Conservation (phyloP, 2,888 invertebrate genomes). For the Drosophila yooni region DNA sequence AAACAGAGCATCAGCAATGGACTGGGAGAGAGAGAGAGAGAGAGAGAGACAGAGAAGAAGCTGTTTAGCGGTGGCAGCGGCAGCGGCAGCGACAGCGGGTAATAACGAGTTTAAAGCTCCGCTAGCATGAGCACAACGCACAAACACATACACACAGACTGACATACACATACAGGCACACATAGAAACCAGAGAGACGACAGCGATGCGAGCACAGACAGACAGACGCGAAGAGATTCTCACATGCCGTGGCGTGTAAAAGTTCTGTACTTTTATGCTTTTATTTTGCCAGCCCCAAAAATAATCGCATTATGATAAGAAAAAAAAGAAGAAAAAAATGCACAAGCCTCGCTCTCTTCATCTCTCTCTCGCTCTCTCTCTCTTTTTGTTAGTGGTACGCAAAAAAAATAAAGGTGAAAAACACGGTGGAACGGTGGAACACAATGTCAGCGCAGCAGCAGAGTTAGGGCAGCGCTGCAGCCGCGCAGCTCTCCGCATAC, state of each 20-base stretch:
- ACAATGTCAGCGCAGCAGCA: slow-evolving; percentile 27
- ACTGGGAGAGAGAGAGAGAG: slow-evolving; percentile 20
- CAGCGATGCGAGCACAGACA: slow-evolving; percentile 4
- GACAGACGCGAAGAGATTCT: slow-evolving; percentile 13
- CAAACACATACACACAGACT: slow-evolving; percentile 23
- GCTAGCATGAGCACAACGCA: slow-evolving; percentile 59
- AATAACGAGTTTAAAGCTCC: slow-evolving; percentile 77
- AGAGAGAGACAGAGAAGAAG: slow-evolving; percentile 43
- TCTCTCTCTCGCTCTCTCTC: slow-evolving; percentile 3
- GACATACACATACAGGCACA: slow-evolving; percentile 22
- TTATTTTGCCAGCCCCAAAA: slow-evolving; percentile 68
- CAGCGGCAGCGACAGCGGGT: slow-evolving; percentile 31
- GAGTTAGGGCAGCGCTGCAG: slow-evolving; percentile 24
- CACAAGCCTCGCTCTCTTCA: slow-evolving; percentile 20
- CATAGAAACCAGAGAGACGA: slow-evolving; percentile 10
- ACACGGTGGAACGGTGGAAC: slow-evolving; percentile 22
- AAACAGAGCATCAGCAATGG: slow-evolving; percentile 29
- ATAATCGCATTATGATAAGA: slow-evolving; percentile 75
- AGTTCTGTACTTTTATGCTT: slow-evolving; percentile 66
- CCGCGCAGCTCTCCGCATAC: slow-evolving; percentile 50
- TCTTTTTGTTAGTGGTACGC: slow-evolving; percentile 1
- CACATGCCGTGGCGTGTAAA: slow-evolving; percentile 57
- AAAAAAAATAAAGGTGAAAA: slow-evolving; percentile 43
- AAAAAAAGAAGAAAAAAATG: slow-evolving; percentile 41
- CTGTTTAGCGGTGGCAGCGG: slow-evolving; percentile 48